Conservation (phyloP, 23 tunicate genomes). For the Botrylloides violaceus region DNA sequence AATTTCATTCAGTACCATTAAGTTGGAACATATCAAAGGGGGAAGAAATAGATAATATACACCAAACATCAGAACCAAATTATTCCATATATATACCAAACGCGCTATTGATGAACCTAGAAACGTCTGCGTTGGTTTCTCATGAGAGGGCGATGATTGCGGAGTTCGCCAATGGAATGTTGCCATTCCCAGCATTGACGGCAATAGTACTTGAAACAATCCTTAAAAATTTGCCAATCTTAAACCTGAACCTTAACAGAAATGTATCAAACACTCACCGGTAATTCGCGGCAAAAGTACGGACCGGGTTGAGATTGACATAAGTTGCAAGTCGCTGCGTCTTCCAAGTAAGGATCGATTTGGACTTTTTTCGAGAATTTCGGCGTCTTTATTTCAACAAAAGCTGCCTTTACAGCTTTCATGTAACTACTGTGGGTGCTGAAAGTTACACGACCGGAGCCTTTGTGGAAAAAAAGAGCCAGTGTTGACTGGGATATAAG, state of each 20-base stretch:
- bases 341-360: constrained; percentile 91
- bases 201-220: constrained; percentile 92
- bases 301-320: constrained; percentile 83
- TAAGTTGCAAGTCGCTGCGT: constrained; percentile 73
- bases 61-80: constrained; percentile 16
- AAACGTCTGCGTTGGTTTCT: constrained; percentile 86
- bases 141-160: constrained; percentile 87
- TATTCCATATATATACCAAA: not conserved
- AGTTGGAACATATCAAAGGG: no score
- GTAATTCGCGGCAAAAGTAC: constrained; percentile 89
- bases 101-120: constrained; percentile 1
- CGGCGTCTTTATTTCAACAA: constrained; percentile 82
- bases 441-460: constrained; percentile 93
- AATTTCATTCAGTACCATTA: no score
- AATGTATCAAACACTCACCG: constrained; percentile 31
- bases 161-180: constrained; percentile 87
- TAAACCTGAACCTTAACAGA: not conserved
- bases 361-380: constrained; percentile 90
- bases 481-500: no score
- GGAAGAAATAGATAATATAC: no score
- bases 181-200: constrained; percentile 95
- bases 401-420: constrained; percentile 83
- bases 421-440: constrained; percentile 85
- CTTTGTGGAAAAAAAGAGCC: constrained; percentile 21
- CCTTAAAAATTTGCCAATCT: constrained; percentile 22